Percentiles rank a stretch among this genome's conserved stretches.
Conservation (phyloP, 2,113 vertebrate genomes). For the Leptodactylus fuscus region DNA sequence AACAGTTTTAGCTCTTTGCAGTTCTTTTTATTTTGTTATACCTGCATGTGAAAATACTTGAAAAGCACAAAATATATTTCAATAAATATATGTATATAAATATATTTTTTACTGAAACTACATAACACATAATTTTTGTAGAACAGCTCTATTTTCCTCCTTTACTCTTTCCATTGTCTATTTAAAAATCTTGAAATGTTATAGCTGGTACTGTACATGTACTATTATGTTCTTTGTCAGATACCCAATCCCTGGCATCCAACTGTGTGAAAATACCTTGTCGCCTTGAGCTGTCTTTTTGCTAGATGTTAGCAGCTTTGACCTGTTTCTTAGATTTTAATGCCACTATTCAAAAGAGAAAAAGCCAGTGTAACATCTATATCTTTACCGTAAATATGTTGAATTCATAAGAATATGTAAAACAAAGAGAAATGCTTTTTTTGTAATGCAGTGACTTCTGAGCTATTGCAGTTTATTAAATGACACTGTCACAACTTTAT, state of each 20-base stretch:
- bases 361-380: constrained; percentile 2
- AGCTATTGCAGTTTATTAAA: background rate
- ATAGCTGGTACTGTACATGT: constrained; percentile 14
- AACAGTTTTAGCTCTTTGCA: too few species aligned
- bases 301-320: constrained; percentile 41
- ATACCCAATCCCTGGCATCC: constrained; percentile 46
- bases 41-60: too few species aligned
- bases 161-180: background rate
- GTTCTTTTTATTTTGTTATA: too few species aligned
- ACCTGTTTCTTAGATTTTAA: constrained; percentile 56
- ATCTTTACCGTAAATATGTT: background rate
- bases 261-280: constrained; percentile 51
- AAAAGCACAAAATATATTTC: too few species aligned
- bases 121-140: too few species aligned
- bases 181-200: constrained; percentile 36
- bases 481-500: background rate
- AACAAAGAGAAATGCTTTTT: too few species aligned
- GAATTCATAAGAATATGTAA: background rate
- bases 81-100: too few species aligned
- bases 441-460: background rate
- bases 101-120: background rate
- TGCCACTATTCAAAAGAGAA: background rate
- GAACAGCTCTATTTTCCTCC: background rate
- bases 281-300: constrained; percentile 56
- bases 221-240: constrained; percentile 53